Evolutionary conservation across 2,797 vertebrate genomes (phyloP).

Genomic region (Rhincodon typus): DNA sequence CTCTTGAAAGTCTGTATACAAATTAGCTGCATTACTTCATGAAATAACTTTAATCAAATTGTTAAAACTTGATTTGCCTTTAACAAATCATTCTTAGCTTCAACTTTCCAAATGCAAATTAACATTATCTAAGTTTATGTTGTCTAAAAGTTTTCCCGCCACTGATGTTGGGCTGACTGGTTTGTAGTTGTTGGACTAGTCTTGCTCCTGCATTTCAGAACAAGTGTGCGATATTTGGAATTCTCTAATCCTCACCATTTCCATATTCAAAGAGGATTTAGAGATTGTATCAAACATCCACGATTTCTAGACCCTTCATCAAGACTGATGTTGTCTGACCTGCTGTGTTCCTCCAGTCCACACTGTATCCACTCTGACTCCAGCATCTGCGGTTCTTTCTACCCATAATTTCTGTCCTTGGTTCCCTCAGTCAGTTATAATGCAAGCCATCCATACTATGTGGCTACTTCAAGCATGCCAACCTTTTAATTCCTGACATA

Average conservation of each 20-base stretch:
- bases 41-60: not conserved
- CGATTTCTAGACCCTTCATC: too few species aligned
- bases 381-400: too few species aligned
- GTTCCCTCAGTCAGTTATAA: not conserved
- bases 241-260: not conserved
- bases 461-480: not conserved
- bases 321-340: too few species aligned
- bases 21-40: not conserved
- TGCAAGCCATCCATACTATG: not conserved
- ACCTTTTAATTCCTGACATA: not conserved
- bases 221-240: not conserved
- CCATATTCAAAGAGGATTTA: not conserved
- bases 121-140: not conserved
- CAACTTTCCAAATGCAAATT: not conserved
- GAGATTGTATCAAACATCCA: not conserved
- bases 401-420: not conserved
- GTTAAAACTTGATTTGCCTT: not conserved
- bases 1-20: not conserved
- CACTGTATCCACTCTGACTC: too few species aligned
- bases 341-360: too few species aligned
- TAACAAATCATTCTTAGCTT: not conserved
- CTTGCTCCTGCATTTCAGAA: not conserved
- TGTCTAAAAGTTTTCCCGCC: not conserved
- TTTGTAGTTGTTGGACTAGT: not conserved
- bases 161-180: not conserved